Evolutionary conservation across 2,113 vertebrate genomes (phyloP), one percentile per base, ranked within the genome.

Genomic region (Greenwoodochromis staneri): DNA sequence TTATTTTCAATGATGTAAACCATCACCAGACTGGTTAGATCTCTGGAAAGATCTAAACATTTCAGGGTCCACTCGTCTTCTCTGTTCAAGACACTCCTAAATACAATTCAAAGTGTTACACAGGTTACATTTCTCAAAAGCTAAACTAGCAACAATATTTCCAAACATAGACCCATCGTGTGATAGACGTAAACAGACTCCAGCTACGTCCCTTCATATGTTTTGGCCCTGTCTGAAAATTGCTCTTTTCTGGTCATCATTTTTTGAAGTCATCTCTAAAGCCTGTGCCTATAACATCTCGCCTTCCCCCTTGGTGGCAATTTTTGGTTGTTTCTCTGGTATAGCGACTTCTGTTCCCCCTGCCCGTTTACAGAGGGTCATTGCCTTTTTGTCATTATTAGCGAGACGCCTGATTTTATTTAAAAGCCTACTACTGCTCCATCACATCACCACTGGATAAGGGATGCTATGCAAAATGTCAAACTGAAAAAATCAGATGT

Each of bases 101-200:
- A 47, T 47, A 47, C 14, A 47, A 47, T 47, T 47, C 45, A 47
- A 47, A 47, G 45, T 47, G 45, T 47, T 17, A 47, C 45, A 47
- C 45, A 8, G 45, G 14, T 47, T 8, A 47, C 42, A 40, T 12
- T 12, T 42, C 12, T 47, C 7, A 47, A 47, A 47, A 16, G 45
- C 14, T 47, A 47, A 47, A 47, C 7, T 47, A 47, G 14, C 14
- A 0, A 47, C 1, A 47, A 47, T 47, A 47, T 47, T 47, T 47
- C 45, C 45, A 17, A 47, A 47, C 45, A 47, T 16, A 1, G 45
- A 47, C 14, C 14, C 45, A 17, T 45, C 42, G 47, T 51, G 49
- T 51, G 4, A 0, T 9, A 3, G 49, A 51, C 0, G 49, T 0
- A n/a, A 51, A 51, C 49, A 1, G 49, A 51, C 49, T 51, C 16